Evolutionary conservation across 2,888 invertebrate genomes (phyloP), one percentile per base, ranked within the genome.

Genomic region (Drosophila rubida): DNA sequence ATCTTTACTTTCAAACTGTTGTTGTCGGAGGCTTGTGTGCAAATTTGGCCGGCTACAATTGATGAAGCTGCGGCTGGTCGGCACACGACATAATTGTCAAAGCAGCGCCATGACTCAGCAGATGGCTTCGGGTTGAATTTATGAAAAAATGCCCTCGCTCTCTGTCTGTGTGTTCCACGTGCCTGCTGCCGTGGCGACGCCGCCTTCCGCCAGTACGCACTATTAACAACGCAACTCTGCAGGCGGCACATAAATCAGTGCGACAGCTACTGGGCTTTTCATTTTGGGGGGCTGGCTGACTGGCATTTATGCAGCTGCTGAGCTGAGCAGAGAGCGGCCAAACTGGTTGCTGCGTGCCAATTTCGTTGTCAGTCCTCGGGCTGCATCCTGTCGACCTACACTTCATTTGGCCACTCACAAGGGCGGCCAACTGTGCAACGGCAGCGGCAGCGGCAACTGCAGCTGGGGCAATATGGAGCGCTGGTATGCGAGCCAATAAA

Each of bases 231-330:
- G 49, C 64, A 53, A 59, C 39, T 54, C 39, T 57, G 61, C 67
- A 65, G 53, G 55, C 65, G 35, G 16, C 51, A 53, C 78, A 88
- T 84, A 84, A 88, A 86, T 88, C 87, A 87, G 75, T 69, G 61
- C 59, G 53, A 55, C 78, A 73, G 87, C 87, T 87, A 80, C 87
- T 75, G 87, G 84, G 78, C 86, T 82, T 87, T 77, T 66, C 55
- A 44, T 48, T 75, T 53, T 57, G 45, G 44, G 23, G 19, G 37
- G 46, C 46, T 46, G 25, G 19, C 41, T n/a, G n/a, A n/a, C 46
- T 46, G 55, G 32, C 62, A 37, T 55, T 60, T 53, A 51, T 64
- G 68, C 39, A 35, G 58, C 54, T 61, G 19, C 32, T 14, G 22
- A 22, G 46, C 42, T 50, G 19, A 32, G 49, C 32, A 32, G 30